These are phyloP conservation scores for Scaptodrosophila latifasciaeformis DNA, from an alignment of 2,888 invertebrate genomes.

Conservation along the genomic window DNA sequence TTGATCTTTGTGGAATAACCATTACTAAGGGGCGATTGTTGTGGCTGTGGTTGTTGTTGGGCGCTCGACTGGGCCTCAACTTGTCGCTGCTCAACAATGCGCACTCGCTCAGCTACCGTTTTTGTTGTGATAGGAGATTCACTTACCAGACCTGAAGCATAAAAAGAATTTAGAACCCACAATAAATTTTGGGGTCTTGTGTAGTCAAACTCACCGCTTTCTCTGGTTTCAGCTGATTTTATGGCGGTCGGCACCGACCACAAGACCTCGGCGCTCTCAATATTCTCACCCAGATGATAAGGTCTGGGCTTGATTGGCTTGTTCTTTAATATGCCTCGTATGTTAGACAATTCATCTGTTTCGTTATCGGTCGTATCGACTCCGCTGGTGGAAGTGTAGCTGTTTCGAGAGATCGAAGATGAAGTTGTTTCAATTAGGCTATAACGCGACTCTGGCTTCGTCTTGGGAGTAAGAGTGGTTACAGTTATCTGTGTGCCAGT, in stretches of 20 bases:
- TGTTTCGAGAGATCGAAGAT: conserved; percentile 53
- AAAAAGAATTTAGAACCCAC: background rate
- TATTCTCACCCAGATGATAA: conserved; percentile 83
- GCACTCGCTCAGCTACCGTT: conserved; percentile 76
- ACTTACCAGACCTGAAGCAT: conserved; percentile 16
- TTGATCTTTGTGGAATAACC: conserved; percentile 80
- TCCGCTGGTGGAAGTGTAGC: conserved; percentile 69
- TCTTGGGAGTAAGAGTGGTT: conserved; percentile 59
- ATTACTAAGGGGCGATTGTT: conserved; percentile 57
- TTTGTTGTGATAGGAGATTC: conserved; percentile 46
- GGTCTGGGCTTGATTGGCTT: conserved; percentile 84
- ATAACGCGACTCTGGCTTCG: conserved; percentile 39
- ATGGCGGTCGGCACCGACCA: conserved; percentile 76
- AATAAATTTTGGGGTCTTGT: background rate
- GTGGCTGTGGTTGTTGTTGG: conserved; percentile 17
- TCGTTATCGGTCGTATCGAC: conserved; percentile 70
- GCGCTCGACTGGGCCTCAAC: conserved; percentile 42
- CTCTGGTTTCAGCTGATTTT: conserved; percentile 69
- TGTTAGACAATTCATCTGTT: conserved; percentile 75
- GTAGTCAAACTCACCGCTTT: conserved; percentile 38
- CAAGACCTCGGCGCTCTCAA: conserved; percentile 74
- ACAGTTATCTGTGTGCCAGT: conserved; percentile 60
- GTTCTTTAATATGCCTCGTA: conserved; percentile 84
- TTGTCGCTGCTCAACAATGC: conserved; percentile 75
- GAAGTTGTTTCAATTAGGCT: conserved; percentile 49